phyloP scores from a whole-genome alignment of 2,888 invertebrate species.

The Calephelis perditalis region DNA sequence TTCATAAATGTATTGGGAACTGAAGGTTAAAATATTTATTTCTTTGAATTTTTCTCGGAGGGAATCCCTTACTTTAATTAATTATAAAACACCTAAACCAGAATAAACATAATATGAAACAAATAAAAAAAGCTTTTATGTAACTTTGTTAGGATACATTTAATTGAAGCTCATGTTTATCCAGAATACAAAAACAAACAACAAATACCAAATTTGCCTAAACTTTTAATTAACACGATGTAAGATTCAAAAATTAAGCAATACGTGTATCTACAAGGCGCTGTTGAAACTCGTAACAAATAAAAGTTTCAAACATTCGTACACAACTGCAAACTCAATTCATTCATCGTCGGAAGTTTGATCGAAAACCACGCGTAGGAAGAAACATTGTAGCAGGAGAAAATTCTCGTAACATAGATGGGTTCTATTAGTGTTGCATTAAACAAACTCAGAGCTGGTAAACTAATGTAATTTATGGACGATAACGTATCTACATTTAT shows the following conservation, averaged over 20 bases:
- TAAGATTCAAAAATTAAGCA: not conserved
- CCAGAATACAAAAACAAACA: not conserved
- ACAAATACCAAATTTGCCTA: not conserved
- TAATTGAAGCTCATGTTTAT: not conserved
- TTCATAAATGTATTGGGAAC: too few relatives aligned
- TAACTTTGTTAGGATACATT: too few relatives aligned
- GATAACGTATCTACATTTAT: conserved; percentile 8
- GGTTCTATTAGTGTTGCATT: conserved; percentile 63
- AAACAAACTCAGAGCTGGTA: conserved; percentile 32
- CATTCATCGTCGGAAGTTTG: conserved; percentile 53
- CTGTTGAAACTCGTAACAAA: conserved; percentile 14
- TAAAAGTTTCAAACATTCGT: conserved; percentile 32
- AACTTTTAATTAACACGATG: conserved; percentile 7
- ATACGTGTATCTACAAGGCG: not conserved
- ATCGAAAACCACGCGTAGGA: conserved; percentile 64
- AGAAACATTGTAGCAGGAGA: conserved; percentile 52
- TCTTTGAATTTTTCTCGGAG: too few relatives aligned
- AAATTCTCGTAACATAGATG: conserved; percentile 49
- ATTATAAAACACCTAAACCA: too few relatives aligned
- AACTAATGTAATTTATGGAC: conserved; percentile 1
- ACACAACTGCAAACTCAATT: conserved; percentile 31
- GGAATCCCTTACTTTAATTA: too few relatives aligned
- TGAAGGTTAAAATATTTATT: too few relatives aligned
- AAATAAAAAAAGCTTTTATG: too few relatives aligned
- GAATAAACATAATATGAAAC: too few relatives aligned